phyloP scores from a whole-genome alignment of 2,113 vertebrate species.

The Butorides virescens region DNA sequence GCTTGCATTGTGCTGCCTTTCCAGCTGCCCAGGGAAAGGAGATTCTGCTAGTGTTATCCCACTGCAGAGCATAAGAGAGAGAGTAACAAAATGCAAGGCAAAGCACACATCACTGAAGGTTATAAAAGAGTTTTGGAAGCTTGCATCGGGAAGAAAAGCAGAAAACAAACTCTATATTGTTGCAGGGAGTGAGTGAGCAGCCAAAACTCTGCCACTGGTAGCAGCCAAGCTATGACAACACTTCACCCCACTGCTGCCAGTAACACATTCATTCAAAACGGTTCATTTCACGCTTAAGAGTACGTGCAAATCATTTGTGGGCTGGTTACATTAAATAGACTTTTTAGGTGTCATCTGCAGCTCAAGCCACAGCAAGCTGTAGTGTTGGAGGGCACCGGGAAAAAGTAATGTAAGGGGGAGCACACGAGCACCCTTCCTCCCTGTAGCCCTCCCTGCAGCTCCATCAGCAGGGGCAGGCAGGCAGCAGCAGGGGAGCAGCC shows the following conservation, averaged over 20 bases:
- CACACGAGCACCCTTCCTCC: background rate
- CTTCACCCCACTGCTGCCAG: background rate
- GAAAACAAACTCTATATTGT: background rate
- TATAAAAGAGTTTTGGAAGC: background rate
- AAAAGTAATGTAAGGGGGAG: background rate
- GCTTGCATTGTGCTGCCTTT: background rate
- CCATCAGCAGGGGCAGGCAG: background rate
- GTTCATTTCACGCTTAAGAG: background rate
- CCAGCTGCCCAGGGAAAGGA: background rate
- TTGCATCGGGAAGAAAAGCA: background rate
- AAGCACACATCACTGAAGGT: background rate
- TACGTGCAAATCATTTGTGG: background rate
- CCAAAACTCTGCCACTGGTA: background rate
- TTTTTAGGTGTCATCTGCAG: background rate
- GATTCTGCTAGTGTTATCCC: background rate
- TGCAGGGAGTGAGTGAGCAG: background rate
- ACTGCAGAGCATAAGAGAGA: background rate
- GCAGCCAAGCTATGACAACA: background rate
- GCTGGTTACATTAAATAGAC: background rate
- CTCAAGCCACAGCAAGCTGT: background rate
- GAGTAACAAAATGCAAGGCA: background rate
- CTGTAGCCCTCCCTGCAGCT: no score
- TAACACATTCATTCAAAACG: background rate
- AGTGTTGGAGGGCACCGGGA: background rate
- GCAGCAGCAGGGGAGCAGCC: background rate